phyloP scores from a whole-genome alignment of 2,888 invertebrate genomes.

The Anagyrus pseudococci region DNA sequence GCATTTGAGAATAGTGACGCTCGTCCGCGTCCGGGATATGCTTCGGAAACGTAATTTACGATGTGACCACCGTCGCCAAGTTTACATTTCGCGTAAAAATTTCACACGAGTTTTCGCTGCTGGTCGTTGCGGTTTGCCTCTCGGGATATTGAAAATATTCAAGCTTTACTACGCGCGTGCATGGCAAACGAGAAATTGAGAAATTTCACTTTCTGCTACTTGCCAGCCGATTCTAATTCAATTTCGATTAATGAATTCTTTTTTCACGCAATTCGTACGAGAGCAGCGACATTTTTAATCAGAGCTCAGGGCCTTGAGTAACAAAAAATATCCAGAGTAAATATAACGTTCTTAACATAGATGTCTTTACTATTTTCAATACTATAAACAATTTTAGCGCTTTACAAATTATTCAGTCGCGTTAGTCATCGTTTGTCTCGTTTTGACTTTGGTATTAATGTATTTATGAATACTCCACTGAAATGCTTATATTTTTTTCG shows the following conservation, averaged over 20 bases:
- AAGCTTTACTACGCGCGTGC: background rate
- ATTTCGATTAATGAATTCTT: background rate
- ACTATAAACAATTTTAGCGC: no score
- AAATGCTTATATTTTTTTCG: no score
- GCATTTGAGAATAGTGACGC: conserved; percentile 7
- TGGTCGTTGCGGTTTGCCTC: background rate
- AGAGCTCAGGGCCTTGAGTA: no score
- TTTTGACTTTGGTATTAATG: no score
- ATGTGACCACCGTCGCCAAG: conserved; percentile 23
- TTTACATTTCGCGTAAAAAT: conserved; percentile 17
- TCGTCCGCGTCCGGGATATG: conserved; percentile 16
- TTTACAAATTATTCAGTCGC: no score
- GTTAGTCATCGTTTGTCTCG: no score
- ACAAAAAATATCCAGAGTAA: no score
- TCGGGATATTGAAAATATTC: background rate
- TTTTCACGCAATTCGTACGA: no score
- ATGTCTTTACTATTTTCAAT: no score
- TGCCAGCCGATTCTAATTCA: background rate
- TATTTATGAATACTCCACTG: no score
- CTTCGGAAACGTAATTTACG: conserved; percentile 22
- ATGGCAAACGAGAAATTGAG: background rate
- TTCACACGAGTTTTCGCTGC: background rate
- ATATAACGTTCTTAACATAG: no score
- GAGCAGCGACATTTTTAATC: no score
- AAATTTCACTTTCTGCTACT: background rate